Conservation (phyloP, 2,888 invertebrate genomes). For the Serripes groenlandicus region DNA sequence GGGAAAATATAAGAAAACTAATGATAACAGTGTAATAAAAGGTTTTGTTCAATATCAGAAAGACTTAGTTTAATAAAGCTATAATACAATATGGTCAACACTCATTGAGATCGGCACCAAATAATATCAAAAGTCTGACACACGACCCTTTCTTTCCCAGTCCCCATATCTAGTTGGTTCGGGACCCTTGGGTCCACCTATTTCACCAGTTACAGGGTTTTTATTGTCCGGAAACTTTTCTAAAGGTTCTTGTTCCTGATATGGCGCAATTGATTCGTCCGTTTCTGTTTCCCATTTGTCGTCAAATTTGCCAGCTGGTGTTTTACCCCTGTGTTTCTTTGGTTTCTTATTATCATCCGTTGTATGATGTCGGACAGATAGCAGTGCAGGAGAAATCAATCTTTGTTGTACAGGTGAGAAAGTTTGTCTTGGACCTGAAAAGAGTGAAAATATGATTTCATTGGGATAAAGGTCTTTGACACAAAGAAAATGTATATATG, state of each 20-base stretch:
- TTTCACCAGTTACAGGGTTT: slow-evolving; percentile 97
- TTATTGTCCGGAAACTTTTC: slow-evolving; percentile 93
- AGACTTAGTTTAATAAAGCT: too few species aligned
- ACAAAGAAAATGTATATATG: too few species aligned
- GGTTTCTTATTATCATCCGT: slow-evolving; percentile 30
- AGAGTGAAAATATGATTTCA: too few species aligned
- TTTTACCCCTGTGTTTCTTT: slow-evolving; percentile 87
- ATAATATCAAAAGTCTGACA: slow-evolving; percentile 97
- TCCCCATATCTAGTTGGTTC: slow-evolving; percentile 99
- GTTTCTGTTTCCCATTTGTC: slow-evolving; percentile 88
- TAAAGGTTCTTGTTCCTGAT: slow-evolving; percentile 94
- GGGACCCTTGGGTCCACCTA: slow-evolving; percentile 97
- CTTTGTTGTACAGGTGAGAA: background rate
- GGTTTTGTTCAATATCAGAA: too few species aligned
- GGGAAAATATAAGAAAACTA: too few species aligned
- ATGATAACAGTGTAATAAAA: too few species aligned
- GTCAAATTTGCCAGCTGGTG: slow-evolving; percentile 90
- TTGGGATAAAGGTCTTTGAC: too few species aligned
- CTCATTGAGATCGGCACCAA: too few species aligned
- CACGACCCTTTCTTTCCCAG: slow-evolving; percentile 99
- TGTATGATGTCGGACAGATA: background rate
- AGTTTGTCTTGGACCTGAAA: background rate
- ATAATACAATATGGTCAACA: too few species aligned
- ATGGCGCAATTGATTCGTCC: slow-evolving; percentile 89
- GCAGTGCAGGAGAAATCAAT: slow-evolving; percentile 7